Percentiles rank a stretch among this genome's conserved stretches.
These are phyloP conservation scores for Epinephelus cyanopodus DNA, from an alignment of 2,113 vertebrate genomes.

Conservation along the genomic window DNA sequence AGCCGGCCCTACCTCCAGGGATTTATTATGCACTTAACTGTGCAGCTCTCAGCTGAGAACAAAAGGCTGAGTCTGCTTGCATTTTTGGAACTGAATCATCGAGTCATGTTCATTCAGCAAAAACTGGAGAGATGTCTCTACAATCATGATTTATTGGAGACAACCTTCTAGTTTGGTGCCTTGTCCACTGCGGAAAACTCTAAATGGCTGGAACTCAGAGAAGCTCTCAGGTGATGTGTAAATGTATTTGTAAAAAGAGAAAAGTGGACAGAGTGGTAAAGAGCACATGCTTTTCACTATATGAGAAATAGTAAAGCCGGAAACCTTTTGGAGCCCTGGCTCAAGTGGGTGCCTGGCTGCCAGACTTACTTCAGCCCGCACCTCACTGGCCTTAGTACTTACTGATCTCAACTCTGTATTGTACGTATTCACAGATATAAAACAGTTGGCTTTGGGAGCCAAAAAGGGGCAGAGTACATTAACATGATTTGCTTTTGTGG, in stretches of 20 bases:
- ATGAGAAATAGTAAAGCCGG: neutral
- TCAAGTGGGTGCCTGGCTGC: neutral
- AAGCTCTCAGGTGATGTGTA: conserved; percentile 3
- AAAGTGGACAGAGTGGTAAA: neutral
- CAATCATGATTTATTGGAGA: conserved; percentile 24
- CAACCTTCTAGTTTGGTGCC: neutral
- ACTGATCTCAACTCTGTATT: neutral
- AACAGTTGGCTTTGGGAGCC: neutral
- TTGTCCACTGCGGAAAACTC: neutral
- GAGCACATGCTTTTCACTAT: neutral
- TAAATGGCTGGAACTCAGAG: neutral
- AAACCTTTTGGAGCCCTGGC: neutral
- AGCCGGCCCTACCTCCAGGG: neutral
- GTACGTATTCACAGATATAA: neutral
- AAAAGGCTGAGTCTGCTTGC: neutral
- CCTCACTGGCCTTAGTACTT: neutral
- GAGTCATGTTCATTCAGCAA: neutral
- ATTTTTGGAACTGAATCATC: neutral
- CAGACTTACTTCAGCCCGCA: neutral
- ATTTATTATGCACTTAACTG: conserved; percentile 19
- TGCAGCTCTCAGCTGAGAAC: neutral
- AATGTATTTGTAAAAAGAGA: neutral
- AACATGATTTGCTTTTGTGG: neutral
- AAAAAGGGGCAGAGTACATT: neutral
- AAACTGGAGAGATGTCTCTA: neutral